phyloP scores from a whole-genome alignment of 37 sponge, comb jelly and placozoan genomes.

The Cliona cf. orientalis region DNA sequence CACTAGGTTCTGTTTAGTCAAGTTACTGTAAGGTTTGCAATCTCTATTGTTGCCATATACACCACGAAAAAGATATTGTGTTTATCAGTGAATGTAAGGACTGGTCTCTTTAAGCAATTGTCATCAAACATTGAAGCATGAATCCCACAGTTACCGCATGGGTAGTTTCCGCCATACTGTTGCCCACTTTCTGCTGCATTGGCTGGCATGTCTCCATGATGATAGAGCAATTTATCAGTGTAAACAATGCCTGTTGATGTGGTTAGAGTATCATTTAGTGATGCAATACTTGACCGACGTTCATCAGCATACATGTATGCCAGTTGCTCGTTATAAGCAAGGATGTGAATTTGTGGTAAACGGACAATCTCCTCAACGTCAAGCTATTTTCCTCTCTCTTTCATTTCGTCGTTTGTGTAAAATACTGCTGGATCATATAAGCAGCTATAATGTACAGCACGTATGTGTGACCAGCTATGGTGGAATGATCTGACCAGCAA shows the following conservation, averaged over 20 bases:
- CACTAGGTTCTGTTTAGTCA: neutral
- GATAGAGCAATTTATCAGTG: neutral
- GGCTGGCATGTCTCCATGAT: neutral
- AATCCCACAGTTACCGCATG: neutral
- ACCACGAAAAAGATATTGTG: neutral
- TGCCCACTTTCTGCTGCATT: neutral
- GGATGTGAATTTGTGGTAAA: neutral
- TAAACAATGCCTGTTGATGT: neutral
- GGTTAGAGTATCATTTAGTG: neutral
- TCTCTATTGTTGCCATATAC: neutral
- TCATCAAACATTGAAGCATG: neutral
- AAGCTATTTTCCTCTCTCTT: neutral
- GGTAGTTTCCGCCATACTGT: neutral
- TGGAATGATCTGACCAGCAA: neutral
- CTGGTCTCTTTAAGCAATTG: neutral
- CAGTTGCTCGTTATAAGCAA: neutral
- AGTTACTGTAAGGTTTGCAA: neutral
- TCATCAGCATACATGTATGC: constrained; percentile 1
- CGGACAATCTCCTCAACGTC: neutral
- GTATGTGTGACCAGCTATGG: neutral
- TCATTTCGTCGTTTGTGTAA: neutral
- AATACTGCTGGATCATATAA: neutral
- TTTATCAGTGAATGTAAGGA: neutral
- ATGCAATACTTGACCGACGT: neutral
- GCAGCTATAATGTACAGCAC: neutral